These are phyloP conservation scores for Coptodon rendalli DNA, from an alignment of 2,113 vertebrate species.

Conservation along the genomic window DNA sequence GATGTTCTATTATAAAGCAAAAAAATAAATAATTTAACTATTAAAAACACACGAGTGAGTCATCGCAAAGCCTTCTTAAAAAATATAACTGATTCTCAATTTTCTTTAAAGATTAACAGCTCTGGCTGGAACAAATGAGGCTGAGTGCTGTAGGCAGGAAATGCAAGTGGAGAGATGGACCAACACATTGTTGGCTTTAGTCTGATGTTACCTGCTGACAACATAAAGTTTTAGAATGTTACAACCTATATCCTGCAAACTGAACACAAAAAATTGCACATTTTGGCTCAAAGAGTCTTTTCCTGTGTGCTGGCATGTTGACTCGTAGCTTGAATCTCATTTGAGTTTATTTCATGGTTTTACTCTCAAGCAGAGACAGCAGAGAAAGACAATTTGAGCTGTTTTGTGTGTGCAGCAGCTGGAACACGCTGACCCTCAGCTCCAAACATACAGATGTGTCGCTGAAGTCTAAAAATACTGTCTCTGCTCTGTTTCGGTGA, in stretches of 20 bases:
- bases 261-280: neutral
- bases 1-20: neutral
- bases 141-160: neutral
- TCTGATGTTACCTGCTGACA: neutral
- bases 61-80: neutral
- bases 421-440: neutral
- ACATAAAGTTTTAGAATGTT: neutral
- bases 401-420: neutral
- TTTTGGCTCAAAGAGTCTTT: neutral
- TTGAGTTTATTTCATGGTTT: neutral
- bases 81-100: neutral
- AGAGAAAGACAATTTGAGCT: neutral
- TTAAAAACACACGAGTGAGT: neutral
- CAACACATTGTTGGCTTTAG: neutral
- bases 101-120: neutral
- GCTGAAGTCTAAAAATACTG: neutral
- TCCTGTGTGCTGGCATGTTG: neutral
- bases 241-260: neutral
- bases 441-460: neutral
- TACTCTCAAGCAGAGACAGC: neutral
- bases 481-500: neutral
- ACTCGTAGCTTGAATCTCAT: neutral
- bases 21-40: neutral
- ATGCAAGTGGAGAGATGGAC: neutral
- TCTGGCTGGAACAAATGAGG: neutral